Conservation (phyloP, 2,113 vertebrate genomes). For the Gyps fulvus region DNA sequence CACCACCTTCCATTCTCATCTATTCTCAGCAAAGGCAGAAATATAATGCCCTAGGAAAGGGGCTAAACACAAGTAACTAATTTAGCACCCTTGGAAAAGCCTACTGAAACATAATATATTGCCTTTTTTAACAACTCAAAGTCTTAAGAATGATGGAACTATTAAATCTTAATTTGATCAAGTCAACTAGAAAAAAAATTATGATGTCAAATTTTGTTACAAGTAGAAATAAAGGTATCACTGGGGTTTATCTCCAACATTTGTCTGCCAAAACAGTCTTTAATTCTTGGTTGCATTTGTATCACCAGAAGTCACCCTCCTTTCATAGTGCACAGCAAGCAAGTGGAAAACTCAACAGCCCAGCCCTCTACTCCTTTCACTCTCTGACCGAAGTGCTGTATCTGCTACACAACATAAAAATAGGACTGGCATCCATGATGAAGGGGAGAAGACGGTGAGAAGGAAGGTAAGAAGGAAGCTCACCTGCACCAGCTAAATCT, state of each 20-base stretch:
- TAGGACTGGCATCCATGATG: background rate
- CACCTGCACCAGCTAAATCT: background rate
- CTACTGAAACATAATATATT: background rate
- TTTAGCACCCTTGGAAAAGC: background rate
- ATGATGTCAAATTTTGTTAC: background rate
- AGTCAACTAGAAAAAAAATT: background rate
- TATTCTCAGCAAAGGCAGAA: background rate
- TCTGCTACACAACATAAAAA: background rate
- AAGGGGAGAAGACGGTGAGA: background rate
- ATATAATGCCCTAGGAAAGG: background rate
- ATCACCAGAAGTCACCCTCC: background rate
- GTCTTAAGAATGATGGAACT: background rate
- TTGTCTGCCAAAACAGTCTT: background rate
- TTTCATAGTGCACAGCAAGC: background rate
- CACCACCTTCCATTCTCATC: background rate
- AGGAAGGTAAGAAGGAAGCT: background rate
- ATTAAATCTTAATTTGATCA: background rate
- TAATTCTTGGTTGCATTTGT: background rate
- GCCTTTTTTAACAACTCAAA: background rate
- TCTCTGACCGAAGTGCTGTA: accelerated
- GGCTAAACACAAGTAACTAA: background rate
- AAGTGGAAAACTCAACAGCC: background rate
- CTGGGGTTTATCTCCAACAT: background rate
- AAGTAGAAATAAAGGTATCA: background rate
- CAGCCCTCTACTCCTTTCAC: background rate